Evolutionary conservation across 2,797 vertebrate genomes (phyloP).

Genomic region (Phalloptychus januarius): DNA sequence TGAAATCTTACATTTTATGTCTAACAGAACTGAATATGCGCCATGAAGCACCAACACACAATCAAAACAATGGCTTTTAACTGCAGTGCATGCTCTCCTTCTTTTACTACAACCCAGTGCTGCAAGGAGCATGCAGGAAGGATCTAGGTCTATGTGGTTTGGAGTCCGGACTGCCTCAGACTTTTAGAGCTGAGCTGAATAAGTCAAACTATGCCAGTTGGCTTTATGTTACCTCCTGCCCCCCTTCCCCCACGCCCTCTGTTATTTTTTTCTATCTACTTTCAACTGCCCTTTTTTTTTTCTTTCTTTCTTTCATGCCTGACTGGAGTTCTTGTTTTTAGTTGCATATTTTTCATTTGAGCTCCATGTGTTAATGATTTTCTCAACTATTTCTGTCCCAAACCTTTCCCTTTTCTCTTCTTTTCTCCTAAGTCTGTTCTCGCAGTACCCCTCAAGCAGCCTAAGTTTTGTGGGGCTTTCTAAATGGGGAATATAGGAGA

Average conservation of each 20-base stretch:
- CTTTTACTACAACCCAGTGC: constrained; percentile 65
- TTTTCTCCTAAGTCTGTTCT: constrained; percentile 18
- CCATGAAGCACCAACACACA: constrained; percentile 40
- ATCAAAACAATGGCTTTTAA: constrained; percentile 43
- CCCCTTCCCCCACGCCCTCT: constrained; percentile 48
- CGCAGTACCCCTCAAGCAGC: constrained; percentile 54
- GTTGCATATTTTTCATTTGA: constrained; percentile 27
- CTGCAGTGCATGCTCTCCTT: constrained; percentile 24
- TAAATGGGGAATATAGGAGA: constrained; percentile 72
- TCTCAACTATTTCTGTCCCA: constrained; percentile 27
- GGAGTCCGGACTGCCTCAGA: constrained; percentile 67
- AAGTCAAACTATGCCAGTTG: constrained; percentile 80
- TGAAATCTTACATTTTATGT: constrained; percentile 74
- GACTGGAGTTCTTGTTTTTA: constrained; percentile 36
- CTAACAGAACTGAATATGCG: constrained; percentile 54
- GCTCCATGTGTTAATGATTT: constrained; percentile 26
- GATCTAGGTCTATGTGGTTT: constrained; percentile 82
- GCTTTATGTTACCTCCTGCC: constrained; percentile 68
- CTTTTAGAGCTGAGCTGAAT: constrained; percentile 73
- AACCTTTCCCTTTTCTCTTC: constrained; percentile 19
- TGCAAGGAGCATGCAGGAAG: constrained; percentile 65
- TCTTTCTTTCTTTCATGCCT: constrained; percentile 23
- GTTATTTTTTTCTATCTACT: constrained; percentile 43
- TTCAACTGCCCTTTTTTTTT: constrained; percentile 37
- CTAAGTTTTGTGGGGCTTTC: constrained; percentile 67